These are phyloP conservation scores for Gallinago solitaria DNA, from an alignment of 2,797 vertebrate genomes.

Conservation along the genomic window DNA sequence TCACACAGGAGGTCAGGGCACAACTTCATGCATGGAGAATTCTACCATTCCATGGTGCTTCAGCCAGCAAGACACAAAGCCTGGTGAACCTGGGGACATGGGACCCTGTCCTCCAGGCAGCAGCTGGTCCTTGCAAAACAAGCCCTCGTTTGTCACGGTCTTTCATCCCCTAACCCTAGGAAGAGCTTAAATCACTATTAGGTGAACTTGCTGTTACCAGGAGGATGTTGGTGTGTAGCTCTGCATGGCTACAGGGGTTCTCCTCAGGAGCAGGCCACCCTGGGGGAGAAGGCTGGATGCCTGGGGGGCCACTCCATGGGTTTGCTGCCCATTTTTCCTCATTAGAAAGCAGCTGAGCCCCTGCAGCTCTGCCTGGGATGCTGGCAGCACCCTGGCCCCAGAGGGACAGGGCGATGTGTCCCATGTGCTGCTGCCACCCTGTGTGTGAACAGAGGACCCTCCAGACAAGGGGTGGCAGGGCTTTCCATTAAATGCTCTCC, in stretches of 20 bases:
- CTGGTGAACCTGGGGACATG: not conserved
- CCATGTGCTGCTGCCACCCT: not conserved
- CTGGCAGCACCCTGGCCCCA: not conserved
- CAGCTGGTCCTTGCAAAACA: not conserved
- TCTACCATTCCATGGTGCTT: not conserved
- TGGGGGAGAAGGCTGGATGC: fast-evolving
- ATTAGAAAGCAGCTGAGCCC: not conserved
- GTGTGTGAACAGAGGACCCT: fast-evolving
- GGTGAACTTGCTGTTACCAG: not conserved
- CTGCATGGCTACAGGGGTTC: fast-evolving
- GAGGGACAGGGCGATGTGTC: fast-evolving
- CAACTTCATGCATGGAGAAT: not conserved
- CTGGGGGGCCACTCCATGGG: fast-evolving
- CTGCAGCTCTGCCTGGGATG: not conserved
- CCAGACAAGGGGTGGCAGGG: not conserved
- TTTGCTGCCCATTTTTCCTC: not conserved
- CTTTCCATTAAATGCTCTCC: not conserved
- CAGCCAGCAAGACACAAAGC: not conserved
- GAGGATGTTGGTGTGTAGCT: fast-evolving
- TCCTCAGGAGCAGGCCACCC: not conserved
- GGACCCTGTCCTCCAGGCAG: not conserved
- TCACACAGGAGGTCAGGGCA: fast-evolving
- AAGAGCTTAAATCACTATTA: not conserved
- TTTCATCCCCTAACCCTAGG: not conserved
- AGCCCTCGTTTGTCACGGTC: fast-evolving